Evolutionary conservation across 2,113 vertebrate species (phyloP), one percentile per base, ranked within the genome.

Genomic region (Ramphastos sulfuratus): DNA sequence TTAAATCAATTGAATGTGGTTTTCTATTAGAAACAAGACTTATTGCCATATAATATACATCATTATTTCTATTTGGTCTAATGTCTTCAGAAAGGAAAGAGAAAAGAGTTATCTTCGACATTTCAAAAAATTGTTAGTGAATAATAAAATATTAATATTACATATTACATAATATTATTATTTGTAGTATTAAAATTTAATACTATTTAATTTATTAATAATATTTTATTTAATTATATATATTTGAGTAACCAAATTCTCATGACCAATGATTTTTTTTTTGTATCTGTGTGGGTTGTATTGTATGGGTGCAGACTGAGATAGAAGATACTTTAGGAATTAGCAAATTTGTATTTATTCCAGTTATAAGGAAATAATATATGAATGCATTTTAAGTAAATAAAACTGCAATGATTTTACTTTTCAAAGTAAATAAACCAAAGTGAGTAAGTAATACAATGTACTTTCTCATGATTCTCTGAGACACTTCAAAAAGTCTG

Each of bases 31-130:
- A 79, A 25, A 44, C 6, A 54, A 52, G 55, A 60, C 50, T 4
- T 28, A 20, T n/a, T 39, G 33, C 1, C 30, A 20, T 30, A 37
- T 20, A 35, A 59, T 14, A 30, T 5, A 17, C 1, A 21, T 74
- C 56, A 18, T n/a, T 76, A 23, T 89, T 85, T 70, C 4, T 46
- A 19, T 76, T 60, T 55, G 1, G 0, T 56, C 17, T 48, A 63
- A 31, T 20, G 9, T 1, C 4, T 71, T 74, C 35, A 52, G 65
- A 55, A 85, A 64, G 7, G 83, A 74, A 83, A 63, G 2, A 52
- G 16, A 27, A 72, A 85, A 75, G 75, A n/a, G 0, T 12, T 0
- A 10, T 16, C 2, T 58, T 64, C 3, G 30, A 18, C 1, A 3
- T 4, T 27, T 33, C 3, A 1, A 9, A 59, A 63, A 31, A 28